Evolutionary conservation across 2,797 vertebrate species (phyloP), one percentile per base, ranked within the genome.

Genomic region (Phoxinus dragarum): DNA sequence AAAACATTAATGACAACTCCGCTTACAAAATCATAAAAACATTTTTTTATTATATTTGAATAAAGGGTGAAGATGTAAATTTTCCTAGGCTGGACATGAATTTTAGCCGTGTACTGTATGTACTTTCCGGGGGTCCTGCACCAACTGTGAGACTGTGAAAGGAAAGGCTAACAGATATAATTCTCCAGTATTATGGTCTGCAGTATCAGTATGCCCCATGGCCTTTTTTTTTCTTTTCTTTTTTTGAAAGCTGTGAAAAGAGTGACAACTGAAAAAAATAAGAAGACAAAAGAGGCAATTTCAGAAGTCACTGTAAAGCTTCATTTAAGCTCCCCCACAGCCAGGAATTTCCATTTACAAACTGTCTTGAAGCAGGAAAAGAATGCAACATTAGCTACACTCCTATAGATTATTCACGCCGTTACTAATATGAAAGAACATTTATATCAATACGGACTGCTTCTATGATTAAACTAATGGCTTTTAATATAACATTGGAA

Each of bases 341-440:
- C 27, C 38, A 54, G 71, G 2, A 75, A 38, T 42, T 82, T 49
- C 73, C 82, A 69, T 47, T 87, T 72, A 38, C n/a, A 42, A 72
- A 86, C 56, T 61, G 59, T 71, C 7, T 49, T 64, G 21, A 67
- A 68, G 52, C 54, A 78, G 42, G 21, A 36, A 59, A 49, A 83
- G 44, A 49, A 40, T 61, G 42, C 59, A 38, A 49, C 56, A 74
- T 75, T 66, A 83, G 71, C 69, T 74, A n/a, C 69, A 82, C n/a
- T 67, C 40, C 71, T 54, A 78, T 64, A 82, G 52, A 84, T 61
- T 56, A 66, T 84, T 78, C 23, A 86, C 68, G 64, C 31, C 54
- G 36, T 84, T n/a, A 81, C 72, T 74, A 77, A 69, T 81, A 42
- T 42, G 40, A 86, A 59, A 49, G 14, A 66, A 79, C 69, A 75